phyloP scores from a whole-genome alignment of 2,888 invertebrate genomes.

The Monopis laevigella region DNA sequence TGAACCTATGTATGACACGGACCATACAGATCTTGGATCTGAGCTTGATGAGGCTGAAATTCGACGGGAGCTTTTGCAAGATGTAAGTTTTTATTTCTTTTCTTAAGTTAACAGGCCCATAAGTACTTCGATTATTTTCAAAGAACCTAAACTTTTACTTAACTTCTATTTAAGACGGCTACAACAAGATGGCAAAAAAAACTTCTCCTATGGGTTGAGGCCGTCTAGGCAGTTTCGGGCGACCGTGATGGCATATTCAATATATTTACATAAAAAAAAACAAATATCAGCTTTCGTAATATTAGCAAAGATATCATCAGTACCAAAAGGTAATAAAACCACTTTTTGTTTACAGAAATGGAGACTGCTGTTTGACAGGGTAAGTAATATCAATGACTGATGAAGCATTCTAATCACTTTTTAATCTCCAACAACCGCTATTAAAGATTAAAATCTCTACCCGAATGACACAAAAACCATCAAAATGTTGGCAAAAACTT shows the following conservation, averaged over 20 bases:
- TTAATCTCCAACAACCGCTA: conserved; percentile 12
- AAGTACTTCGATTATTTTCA: too few species aligned
- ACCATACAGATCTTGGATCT: conserved; percentile 82
- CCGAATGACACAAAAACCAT: conserved; percentile 6
- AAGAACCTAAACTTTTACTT: too few species aligned
- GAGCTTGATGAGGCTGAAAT: conserved; percentile 83
- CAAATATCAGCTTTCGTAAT: too few species aligned
- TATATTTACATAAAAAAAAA: too few species aligned
- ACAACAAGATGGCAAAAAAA: too few species aligned
- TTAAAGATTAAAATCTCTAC: conserved; percentile 10
- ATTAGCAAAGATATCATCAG: too few species aligned
- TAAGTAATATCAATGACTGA: conserved; percentile 41
- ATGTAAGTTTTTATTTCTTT: too few species aligned
- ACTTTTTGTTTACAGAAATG: conserved; percentile 76
- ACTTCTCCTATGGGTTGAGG: too few species aligned
- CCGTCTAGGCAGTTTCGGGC: too few species aligned
- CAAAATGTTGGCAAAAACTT: conserved; percentile 9
- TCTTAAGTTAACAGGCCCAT: too few species aligned
- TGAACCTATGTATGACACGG: conserved; percentile 78
- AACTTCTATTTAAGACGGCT: too few species aligned
- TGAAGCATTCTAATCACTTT: conserved; percentile 8
- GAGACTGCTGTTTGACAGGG: conserved; percentile 88
- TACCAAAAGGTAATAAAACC: conserved; percentile 4
- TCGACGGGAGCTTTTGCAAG: conserved; percentile 78
- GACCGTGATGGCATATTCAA: too few species aligned